Conservation (phyloP, 2,888 invertebrate species). For the Operophtera brumata region DNA sequence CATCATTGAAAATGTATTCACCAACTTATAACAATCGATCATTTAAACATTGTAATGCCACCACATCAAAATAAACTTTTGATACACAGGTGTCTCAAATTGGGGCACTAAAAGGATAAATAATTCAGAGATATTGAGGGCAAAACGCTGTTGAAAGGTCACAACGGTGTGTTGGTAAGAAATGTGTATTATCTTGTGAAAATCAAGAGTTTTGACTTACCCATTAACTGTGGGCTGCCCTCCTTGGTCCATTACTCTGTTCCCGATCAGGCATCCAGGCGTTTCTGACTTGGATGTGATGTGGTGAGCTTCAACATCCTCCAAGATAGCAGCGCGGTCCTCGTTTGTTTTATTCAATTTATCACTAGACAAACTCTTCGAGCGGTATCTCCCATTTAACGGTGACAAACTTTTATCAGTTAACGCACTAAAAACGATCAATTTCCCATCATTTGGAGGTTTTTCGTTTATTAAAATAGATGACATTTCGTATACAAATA, state of each 20-base stretch:
- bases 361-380: slow-evolving; percentile 76
- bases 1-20: neutral
- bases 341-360: slow-evolving; percentile 72
- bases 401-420: slow-evolving; percentile 67
- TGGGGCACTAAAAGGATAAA: too few relatives aligned
- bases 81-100: too few relatives aligned
- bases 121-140: too few relatives aligned
- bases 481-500: slow-evolving; percentile 67
- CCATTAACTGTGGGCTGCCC: slow-evolving; percentile 50
- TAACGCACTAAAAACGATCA: slow-evolving; percentile 68
- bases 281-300: slow-evolving; percentile 67
- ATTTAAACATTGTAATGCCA: too few relatives aligned
- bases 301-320: slow-evolving; percentile 70
- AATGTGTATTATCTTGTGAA: neutral
- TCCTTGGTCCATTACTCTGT: slow-evolving; percentile 57
- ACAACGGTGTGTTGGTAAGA: too few relatives aligned
- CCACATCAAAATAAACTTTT: too few relatives aligned
- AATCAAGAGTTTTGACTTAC: slow-evolving; percentile 45
- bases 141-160: too few relatives aligned
- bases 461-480: slow-evolving; percentile 67
- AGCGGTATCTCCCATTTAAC: slow-evolving; percentile 64
- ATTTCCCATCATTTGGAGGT: slow-evolving; percentile 63
- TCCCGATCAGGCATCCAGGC: slow-evolving; percentile 67
- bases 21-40: too few relatives aligned
- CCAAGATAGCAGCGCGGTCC: slow-evolving; percentile 71